Base-by-base conservation (phyloP, 2,113 vertebrate genomes). In the Alaudala cheleensis region DNA sequence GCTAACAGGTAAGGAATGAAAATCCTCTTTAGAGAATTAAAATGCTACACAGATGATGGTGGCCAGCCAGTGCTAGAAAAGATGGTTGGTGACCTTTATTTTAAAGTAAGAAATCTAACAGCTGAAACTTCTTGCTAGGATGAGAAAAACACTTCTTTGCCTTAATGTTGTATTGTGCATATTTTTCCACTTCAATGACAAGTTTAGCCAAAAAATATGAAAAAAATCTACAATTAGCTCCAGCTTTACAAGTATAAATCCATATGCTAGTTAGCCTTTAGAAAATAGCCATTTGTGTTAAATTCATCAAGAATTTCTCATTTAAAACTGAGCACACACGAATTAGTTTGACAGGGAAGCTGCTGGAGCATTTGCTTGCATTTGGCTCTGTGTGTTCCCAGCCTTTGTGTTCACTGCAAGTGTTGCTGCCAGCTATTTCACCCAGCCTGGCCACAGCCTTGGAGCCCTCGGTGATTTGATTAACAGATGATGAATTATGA, bases 271-370 rank as follows among this genome's bases (percentile, higher is more conserved):
- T 85, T 91, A 92, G 21, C 47, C 74, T 82, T 87, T 58, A 77
- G 54, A 90, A 81, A 91, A 90, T n/a, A 89, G 45, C 20, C 33
- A 12, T 91, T 96, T 73, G n/a, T 92, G 85, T 83, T 90, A 94
- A 93, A 93, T 88, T 77, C 62, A 95, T 89, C 88, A 86, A 87
- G 67, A 73, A 5, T 85, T 88, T 80, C 45, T 66, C 50, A 70
- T 80, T 86, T 73, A 91, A 95, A 93, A 45, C 40, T 12, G 83
- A 89, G 50, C 37, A 91, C 18, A 73, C 31, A 6, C 2, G 6
- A 84, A 81, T 86, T 92, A 83, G 79, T 77, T 82, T 93, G 66
- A 73, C 84, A 73, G 60, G 88, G 94, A 66, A 89, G 71, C 58
- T 85, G 50, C 58, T 90, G 66, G 42, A 95, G 50, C 12, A 0